These are phyloP conservation scores for Ophthalmolycus amberensis DNA, from an alignment of 2,113 vertebrate genomes.

Conservation along the genomic window DNA sequence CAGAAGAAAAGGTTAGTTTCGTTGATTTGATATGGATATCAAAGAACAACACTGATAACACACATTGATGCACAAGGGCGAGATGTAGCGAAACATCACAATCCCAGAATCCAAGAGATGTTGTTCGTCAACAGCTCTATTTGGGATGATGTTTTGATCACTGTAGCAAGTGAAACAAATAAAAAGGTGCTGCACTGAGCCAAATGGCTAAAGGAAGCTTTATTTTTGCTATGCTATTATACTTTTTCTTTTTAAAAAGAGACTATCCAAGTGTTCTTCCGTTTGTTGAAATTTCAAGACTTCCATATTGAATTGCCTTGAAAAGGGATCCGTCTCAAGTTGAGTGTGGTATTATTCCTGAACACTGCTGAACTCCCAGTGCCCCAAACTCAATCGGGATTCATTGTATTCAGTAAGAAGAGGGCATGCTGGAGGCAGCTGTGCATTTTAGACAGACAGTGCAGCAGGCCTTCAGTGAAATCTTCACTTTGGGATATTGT, in stretches of 20 bases:
- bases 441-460: conserved; percentile 17
- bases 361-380: conserved; percentile 50
- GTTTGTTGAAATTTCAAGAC: conserved; percentile 24
- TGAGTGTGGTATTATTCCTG: conserved; percentile 38
- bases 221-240: background rate
- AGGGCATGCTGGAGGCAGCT: conserved; percentile 12
- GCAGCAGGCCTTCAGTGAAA: conserved; percentile 12
- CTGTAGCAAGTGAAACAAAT: conserved; percentile 10
- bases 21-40: background rate
- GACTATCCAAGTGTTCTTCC: background rate
- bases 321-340: conserved; percentile 45
- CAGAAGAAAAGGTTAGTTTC: background rate
- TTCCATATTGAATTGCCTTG: conserved; percentile 50
- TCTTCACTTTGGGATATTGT: background rate
- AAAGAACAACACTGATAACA: background rate
- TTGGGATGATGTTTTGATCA: conserved; percentile 22
- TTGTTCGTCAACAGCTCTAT: conserved; percentile 16
- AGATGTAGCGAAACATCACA: background rate
- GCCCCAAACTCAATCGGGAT: conserved; percentile 61
- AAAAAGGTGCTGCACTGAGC: background rate
- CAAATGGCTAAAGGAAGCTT: conserved; percentile 37
- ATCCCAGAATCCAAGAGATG: conserved; percentile 8
- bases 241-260: background rate
- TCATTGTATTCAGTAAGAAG: conserved; percentile 45
- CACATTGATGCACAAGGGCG: background rate